Evolutionary conservation across 2,797 vertebrate species (phyloP).

Genomic region (Glossophaga mutica): DNA sequence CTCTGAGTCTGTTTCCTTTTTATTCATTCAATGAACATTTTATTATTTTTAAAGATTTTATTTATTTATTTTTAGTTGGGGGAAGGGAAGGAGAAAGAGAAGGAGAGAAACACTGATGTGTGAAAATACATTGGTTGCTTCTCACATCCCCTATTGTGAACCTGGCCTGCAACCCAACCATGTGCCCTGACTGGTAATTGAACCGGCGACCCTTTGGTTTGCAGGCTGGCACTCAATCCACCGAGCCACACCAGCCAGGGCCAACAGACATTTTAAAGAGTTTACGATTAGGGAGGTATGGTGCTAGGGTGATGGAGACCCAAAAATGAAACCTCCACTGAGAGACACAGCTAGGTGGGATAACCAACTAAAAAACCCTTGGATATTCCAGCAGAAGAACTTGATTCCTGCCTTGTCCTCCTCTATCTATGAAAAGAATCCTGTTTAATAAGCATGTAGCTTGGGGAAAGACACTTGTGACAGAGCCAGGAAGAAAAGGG

Average conservation of each 20-base stretch:
- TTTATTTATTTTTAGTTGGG: too few relatives aligned
- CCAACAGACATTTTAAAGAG: background rate
- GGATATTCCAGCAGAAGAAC: background rate
- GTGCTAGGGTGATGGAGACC: background rate
- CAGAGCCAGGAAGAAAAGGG: slow-evolving; percentile 19
- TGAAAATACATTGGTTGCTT: too few relatives aligned
- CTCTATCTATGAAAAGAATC: background rate
- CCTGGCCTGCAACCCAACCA: too few relatives aligned
- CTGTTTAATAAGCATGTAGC: background rate
- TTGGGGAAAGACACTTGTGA: background rate
- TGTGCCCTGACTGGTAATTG: too few relatives aligned
- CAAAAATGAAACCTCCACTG: background rate
- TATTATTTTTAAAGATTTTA: background rate
- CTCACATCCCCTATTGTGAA: too few relatives aligned
- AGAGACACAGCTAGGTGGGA: background rate
- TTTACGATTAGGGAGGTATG: background rate
- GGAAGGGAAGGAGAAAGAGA: too few relatives aligned
- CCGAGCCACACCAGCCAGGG: too few relatives aligned
- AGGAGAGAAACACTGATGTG: too few relatives aligned
- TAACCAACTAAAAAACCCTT: background rate
- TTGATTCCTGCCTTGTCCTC: background rate
- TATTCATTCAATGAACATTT: background rate
- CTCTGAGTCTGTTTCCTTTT: background rate
- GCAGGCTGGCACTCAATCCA: too few relatives aligned
- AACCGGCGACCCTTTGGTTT: too few relatives aligned